phyloP scores from a whole-genome alignment of 2,888 invertebrate species.

The Carpatolechia fugitivella region DNA sequence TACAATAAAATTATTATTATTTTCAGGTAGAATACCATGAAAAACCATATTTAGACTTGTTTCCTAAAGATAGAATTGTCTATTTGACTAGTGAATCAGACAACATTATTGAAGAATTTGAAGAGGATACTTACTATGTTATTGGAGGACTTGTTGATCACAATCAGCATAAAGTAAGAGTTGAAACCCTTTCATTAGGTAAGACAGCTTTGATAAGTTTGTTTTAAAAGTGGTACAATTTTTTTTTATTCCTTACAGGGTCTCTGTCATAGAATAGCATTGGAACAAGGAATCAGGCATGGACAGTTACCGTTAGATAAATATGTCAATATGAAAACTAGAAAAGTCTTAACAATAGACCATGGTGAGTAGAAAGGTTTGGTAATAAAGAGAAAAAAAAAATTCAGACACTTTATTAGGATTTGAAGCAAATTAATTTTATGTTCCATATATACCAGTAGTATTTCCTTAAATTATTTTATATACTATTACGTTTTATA shows the following conservation, averaged over 20 bases:
- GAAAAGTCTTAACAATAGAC: conserved; percentile 96
- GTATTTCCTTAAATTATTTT: too few species aligned
- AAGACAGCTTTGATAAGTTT: too few species aligned
- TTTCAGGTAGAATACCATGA: conserved; percentile 84
- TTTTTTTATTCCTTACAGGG: conserved; percentile 78
- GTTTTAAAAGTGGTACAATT: not conserved
- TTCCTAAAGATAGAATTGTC: conserved; percentile 88
- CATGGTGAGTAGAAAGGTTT: conserved; percentile 84
- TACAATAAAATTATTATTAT: not conserved
- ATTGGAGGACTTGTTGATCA: conserved; percentile 99
- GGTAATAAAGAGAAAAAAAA: conserved; percentile 13
- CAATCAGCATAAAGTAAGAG: conserved; percentile 94
- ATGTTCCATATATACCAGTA: too few species aligned
- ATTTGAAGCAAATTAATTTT: too few species aligned
- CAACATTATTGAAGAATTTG: conserved; percentile 86
- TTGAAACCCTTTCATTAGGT: too few species aligned
- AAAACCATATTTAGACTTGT: conserved; percentile 83
- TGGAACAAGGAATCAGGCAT: conserved; percentile 87
- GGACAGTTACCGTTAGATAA: conserved; percentile 93
- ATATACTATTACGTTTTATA: too few species aligned
- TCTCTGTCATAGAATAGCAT: conserved; percentile 89
- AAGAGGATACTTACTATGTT: conserved; percentile 90
- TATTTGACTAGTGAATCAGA: conserved; percentile 97
- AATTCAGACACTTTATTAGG: too few species aligned
- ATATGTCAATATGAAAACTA: conserved; percentile 93